Percentiles rank a stretch among this genome's conserved stretches.
Conservation (phyloP, 2,888 invertebrate species). For the Cephus rjabovi region DNA sequence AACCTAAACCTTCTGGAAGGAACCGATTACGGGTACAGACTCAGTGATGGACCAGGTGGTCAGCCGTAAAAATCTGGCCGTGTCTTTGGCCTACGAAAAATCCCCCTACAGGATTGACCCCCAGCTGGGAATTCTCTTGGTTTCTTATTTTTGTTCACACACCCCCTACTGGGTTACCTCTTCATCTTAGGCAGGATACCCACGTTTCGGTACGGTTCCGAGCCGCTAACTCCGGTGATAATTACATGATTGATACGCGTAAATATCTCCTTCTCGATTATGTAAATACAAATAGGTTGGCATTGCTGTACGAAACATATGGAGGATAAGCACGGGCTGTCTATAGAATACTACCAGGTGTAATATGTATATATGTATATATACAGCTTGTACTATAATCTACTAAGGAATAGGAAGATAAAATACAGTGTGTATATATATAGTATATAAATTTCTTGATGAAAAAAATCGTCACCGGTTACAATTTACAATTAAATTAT, state of each 20-base stretch:
- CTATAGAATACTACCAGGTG: background rate
- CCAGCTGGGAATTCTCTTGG: constrained; percentile 53
- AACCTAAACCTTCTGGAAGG: background rate
- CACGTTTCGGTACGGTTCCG: constrained; percentile 4
- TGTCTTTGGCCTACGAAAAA: constrained; percentile 2
- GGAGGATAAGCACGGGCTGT: background rate
- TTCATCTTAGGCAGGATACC: constrained; percentile 44
- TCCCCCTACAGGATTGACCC: constrained; percentile 45
- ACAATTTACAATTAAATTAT: background rate
- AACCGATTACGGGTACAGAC: background rate
- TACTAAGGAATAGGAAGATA: background rate
- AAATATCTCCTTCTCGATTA: constrained; percentile 32
- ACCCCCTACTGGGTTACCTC: constrained; percentile 60
- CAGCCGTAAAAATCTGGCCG: constrained; percentile 28
- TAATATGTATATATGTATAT: background rate
- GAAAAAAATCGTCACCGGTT: background rate
- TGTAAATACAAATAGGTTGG: constrained; percentile 4
- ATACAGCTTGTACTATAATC: background rate
- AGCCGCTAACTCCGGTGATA: constrained; percentile 33
- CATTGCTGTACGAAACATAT: background rate
- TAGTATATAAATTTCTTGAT: background rate
- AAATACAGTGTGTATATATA: background rate
- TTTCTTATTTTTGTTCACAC: constrained; percentile 50
- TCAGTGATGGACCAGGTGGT: constrained; percentile 46
- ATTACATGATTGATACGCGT: constrained; percentile 52